Evolutionary conservation across 2,113 vertebrate species (phyloP).

Genomic region (Muntiacus reevesi): DNA sequence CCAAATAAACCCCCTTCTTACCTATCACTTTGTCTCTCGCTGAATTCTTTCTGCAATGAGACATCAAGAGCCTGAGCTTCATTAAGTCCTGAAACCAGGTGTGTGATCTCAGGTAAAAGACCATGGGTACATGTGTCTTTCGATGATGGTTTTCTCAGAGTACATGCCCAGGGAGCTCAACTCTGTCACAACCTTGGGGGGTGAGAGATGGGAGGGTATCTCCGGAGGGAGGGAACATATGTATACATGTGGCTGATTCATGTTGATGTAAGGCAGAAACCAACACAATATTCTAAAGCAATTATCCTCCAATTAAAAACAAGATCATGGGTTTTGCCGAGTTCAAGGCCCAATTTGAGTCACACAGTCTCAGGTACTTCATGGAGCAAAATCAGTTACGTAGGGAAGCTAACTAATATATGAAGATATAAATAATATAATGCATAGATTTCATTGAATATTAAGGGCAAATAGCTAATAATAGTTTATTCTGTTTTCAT

Average conservation of each 20-base stretch:
- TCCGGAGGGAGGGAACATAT: neutral
- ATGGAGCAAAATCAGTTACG: neutral
- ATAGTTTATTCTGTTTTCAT: neutral
- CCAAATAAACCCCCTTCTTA: neutral
- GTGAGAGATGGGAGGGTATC: neutral
- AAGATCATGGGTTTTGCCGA: neutral
- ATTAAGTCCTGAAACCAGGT: neutral
- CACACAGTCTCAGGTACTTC: neutral
- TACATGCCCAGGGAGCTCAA: neutral
- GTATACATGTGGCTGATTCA: neutral
- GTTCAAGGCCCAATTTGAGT: neutral
- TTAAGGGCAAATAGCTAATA: neutral
- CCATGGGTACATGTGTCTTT: neutral
- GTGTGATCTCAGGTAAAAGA: neutral
- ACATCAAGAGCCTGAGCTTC: neutral
- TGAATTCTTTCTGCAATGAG: neutral
- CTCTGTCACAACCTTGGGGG: neutral
- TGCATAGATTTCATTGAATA: neutral
- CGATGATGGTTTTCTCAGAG: neutral
- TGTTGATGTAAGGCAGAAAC: neutral
- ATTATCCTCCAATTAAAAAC: neutral
- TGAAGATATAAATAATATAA: neutral
- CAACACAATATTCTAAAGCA: neutral
- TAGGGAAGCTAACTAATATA: neutral
- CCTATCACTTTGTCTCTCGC: neutral